Evolutionary conservation across 1,140 invertebrate species (phyloP).

Genomic region (Plectrocnemia conspersa): DNA sequence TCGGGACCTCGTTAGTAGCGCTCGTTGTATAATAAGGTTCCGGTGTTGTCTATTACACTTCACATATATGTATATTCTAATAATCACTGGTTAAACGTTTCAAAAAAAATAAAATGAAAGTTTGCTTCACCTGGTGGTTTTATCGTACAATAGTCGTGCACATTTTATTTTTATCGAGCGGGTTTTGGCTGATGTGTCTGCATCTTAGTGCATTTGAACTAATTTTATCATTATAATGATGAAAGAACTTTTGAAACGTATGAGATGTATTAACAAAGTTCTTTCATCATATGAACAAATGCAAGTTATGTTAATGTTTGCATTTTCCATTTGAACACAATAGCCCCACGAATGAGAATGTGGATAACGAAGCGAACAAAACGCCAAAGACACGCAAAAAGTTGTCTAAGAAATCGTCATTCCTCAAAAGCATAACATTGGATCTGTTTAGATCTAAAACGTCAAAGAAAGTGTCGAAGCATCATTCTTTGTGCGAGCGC

Average conservation of each 20-base stretch:
- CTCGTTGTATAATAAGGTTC: slow-evolving; percentile 20
- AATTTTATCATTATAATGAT: too few species aligned
- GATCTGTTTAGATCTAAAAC: slow-evolving; percentile 51
- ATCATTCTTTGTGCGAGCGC: slow-evolving; percentile 49
- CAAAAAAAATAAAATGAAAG: background rate
- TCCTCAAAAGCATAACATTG: slow-evolving; percentile 51
- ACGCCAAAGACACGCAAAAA: slow-evolving; percentile 54
- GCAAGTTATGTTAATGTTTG: background rate
- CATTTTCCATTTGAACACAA: slow-evolving; percentile 27
- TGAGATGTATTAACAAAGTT: slow-evolving; percentile 8
- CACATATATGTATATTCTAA: background rate
- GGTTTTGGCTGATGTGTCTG: slow-evolving; percentile 45
- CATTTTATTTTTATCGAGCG: slow-evolving; percentile 24
- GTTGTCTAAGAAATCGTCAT: slow-evolving; percentile 52
- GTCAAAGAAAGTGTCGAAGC: slow-evolving; percentile 48
- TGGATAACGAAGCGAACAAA: slow-evolving; percentile 48
- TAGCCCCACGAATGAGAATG: slow-evolving; percentile 50
- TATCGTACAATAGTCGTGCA: slow-evolving; percentile 25
- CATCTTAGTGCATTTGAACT: slow-evolving; percentile 51
- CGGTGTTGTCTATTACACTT: background rate
- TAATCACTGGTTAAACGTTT: background rate
- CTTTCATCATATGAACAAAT: slow-evolving; percentile 3
- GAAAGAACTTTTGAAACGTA: background rate
- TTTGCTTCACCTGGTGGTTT: slow-evolving; percentile 28
- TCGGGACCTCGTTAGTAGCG: slow-evolving; percentile 24